Evolutionary conservation across 1,140 invertebrate genomes (phyloP).

Genomic region (Heliconius eleuchia): DNA sequence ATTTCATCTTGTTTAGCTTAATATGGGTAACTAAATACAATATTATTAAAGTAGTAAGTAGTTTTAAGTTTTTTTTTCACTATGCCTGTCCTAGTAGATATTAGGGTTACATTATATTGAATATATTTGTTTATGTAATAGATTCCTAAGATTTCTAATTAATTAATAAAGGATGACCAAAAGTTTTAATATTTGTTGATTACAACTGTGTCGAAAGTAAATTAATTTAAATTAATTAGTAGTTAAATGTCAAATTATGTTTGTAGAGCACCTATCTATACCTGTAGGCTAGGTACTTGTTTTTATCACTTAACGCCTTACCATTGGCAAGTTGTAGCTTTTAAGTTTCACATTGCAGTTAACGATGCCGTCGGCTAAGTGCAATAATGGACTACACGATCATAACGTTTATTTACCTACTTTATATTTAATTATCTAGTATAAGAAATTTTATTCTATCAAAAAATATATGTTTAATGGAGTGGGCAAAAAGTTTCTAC

Average conservation of each 20-base stretch:
- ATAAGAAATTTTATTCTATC: too few relatives aligned
- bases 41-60: too few relatives aligned
- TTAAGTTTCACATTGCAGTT: conserved; percentile 43
- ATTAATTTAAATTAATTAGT: not conserved
- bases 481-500: too few relatives aligned
- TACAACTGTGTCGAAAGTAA: too few relatives aligned
- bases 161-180: too few relatives aligned
- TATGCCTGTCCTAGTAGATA: too few relatives aligned
- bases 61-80: too few relatives aligned
- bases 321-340: conserved; percentile 34
- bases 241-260: not conserved
- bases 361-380: conserved; percentile 61
- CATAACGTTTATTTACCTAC: conserved; percentile 4
- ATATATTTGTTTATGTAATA: too few relatives aligned
- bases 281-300: not conserved
- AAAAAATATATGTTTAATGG: too few relatives aligned
- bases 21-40: not conserved
- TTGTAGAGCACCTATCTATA: not conserved
- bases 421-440: not conserved
- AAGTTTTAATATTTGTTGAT: too few relatives aligned
- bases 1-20: not conserved
- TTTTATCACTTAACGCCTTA: conserved; percentile 18
- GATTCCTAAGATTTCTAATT: too few relatives aligned
- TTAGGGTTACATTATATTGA: too few relatives aligned
- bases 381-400: conserved; percentile 38